Evolutionary conservation across 2,113 vertebrate genomes (phyloP), one percentile per base, ranked within the genome.

Genomic region (Drymodes brunneopygia): DNA sequence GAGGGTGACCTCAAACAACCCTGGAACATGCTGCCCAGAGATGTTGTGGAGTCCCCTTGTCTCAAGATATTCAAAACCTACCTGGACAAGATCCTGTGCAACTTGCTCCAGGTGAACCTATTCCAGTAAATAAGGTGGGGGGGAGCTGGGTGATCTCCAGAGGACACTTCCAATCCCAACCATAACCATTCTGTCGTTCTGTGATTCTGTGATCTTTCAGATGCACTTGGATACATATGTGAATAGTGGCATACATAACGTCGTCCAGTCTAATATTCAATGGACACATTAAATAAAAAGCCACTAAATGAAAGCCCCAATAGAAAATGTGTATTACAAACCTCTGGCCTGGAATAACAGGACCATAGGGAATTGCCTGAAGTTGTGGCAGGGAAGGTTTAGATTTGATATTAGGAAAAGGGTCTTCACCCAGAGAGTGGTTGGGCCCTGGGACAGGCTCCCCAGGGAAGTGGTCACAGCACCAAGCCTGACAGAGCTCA

Each of bases 161-260:
- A 33, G 27, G 27, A 23, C 33, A 12, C 36, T 69, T 36, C 33
- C 36, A 67, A 44, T 9, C 12, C 5, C 8, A 42, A 13, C 23
- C 2, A 13, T 57, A 50, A 9, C 11, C 22, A 23, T 33, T 31
- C 35, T 24, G 29, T 56, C 12, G 19, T 40, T 74, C 33, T 58
- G 6, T 44, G 85, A 51, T 23, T 45, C 29, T 23, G 1, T 42
- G 9, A 29, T 65, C 36, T 92, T 71, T 85, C 47, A 48, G 33
- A 56, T 35, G 2, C 6, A 8, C 50, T 69, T 72, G 31, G 27
- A 27, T 14, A 45, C 2, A 0, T 35, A 33, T 35, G 35, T 12
- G 6, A 90, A 51, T 5, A 65, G 8, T 1, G 0, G 5, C 51
- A 10, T 3, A 1, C 9, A 33, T 15, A 56, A 17, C 0, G 0